Evolutionary conservation across 2,113 vertebrate species (phyloP).

Genomic region (sheep (Ovis aries)): DNA sequence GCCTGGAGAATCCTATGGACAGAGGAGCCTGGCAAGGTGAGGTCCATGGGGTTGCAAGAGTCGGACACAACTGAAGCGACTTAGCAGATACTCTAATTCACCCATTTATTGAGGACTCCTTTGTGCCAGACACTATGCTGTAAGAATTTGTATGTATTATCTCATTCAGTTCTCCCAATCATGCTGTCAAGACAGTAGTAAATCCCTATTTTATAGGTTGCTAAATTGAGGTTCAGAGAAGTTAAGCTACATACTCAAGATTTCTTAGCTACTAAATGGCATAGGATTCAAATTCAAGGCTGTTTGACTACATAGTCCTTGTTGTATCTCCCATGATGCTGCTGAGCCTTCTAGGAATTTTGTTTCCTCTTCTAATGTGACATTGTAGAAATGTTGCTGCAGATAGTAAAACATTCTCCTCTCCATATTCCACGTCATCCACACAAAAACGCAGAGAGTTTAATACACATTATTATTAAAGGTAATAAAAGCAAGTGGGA

Average conservation of each 20-base stretch:
- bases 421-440: background rate
- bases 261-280: background rate
- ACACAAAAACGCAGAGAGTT: background rate
- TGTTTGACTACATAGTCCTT: background rate
- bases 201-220: background rate
- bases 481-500: background rate
- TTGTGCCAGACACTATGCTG: background rate
- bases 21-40: background rate
- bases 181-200: background rate
- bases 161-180: background rate
- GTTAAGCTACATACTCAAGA: background rate
- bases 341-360: background rate
- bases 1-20: background rate
- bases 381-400: background rate
- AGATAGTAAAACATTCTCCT: background rate
- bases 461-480: background rate
- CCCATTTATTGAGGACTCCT: background rate
- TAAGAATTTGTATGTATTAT: background rate
- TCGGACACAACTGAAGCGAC: background rate
- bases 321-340: background rate
- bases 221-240: background rate
- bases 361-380: background rate
- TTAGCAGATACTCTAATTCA: background rate
- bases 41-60: background rate
- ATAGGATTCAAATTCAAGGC: background rate